phyloP scores from a whole-genome alignment of 2,888 invertebrate genomes.

The Parnassius mnemosyne region DNA sequence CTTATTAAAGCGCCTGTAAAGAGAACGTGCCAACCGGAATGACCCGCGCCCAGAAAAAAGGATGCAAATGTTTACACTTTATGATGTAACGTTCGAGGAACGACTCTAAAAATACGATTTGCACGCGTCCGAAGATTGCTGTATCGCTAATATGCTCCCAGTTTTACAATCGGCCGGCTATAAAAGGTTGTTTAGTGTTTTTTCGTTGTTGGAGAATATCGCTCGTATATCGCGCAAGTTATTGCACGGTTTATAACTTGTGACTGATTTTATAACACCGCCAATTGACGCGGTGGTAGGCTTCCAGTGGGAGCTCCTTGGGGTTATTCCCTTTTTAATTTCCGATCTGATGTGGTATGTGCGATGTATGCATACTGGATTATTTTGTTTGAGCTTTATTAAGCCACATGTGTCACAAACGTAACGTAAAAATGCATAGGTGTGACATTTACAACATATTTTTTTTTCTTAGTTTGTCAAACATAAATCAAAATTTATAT shows the following conservation, averaged over 20 bases:
- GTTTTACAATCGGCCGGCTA: constrained; percentile 66
- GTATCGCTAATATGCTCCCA: constrained; percentile 57
- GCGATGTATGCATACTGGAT: too few relatives aligned
- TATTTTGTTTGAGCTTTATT: too few relatives aligned
- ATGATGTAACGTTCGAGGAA: constrained; percentile 53
- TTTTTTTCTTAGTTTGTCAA: too few relatives aligned
- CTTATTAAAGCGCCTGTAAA: constrained; percentile 10
- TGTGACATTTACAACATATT: too few relatives aligned
- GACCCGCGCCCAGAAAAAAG: constrained; percentile 9
- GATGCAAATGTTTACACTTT: constrained; percentile 37
- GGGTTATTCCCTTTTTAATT: constrained; percentile 23
- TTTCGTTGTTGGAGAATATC: constrained; percentile 54
- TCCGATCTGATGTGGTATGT: neutral
- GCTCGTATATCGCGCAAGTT: constrained; percentile 69
- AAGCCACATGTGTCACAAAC: too few relatives aligned
- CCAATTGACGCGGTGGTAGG: constrained; percentile 50
- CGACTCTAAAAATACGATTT: constrained; percentile 50
- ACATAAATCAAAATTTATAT: too few relatives aligned
- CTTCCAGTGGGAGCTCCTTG: constrained; percentile 5
- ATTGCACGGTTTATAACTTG: constrained; percentile 69
- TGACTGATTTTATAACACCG: constrained; percentile 75
- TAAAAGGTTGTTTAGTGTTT: constrained; percentile 56
- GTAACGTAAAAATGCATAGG: too few relatives aligned
- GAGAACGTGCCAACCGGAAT: neutral
- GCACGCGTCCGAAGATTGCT: constrained; percentile 43